A percentile compares a stretch with the other conserved stretches of the same genome.
Conservation (phyloP, 2,113 vertebrate species). For the Melanerpes formicivorus region DNA sequence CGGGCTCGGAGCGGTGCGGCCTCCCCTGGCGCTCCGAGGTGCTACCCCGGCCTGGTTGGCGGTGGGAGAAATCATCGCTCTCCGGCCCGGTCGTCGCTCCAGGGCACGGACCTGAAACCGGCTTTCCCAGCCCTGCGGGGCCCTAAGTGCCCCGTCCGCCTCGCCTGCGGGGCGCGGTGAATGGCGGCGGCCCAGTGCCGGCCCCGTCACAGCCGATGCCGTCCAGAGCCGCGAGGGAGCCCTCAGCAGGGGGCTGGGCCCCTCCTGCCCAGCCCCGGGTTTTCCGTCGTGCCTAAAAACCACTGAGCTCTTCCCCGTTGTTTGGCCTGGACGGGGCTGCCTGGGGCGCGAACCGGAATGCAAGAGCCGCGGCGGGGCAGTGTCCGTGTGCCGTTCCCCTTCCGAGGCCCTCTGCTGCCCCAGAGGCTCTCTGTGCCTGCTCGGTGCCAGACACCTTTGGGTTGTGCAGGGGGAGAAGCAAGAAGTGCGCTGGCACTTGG, state of each 20-base stretch:
- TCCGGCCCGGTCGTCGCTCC: too few species aligned
- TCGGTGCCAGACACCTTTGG: accelerated
- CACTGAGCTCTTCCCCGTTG: neutral
- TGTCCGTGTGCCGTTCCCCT: too few species aligned
- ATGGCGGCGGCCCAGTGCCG: neutral
- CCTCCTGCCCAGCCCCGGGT: neutral
- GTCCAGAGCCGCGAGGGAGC: neutral
- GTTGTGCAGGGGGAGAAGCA: accelerated
- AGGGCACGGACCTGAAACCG: neutral
- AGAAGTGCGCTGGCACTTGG: neutral
- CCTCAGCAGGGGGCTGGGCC: accelerated
- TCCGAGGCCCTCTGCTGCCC: neutral
- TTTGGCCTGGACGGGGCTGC: too few species aligned
- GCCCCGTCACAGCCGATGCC: neutral
- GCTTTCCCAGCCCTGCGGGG: neutral
- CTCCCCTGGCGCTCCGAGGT: neutral
- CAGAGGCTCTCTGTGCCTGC: accelerated
- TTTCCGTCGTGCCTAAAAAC: neutral
- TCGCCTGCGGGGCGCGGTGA: too few species aligned
- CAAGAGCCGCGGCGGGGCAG: accelerated
- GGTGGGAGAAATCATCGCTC: neutral
- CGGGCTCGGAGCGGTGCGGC: neutral
- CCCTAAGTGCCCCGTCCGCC: too few species aligned
- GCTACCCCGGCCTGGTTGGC: neutral
- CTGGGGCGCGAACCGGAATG: accelerated